These are phyloP conservation scores for Erpornis zantholeuca DNA, from an alignment of 2,113 vertebrate species.

Conservation along the genomic window DNA sequence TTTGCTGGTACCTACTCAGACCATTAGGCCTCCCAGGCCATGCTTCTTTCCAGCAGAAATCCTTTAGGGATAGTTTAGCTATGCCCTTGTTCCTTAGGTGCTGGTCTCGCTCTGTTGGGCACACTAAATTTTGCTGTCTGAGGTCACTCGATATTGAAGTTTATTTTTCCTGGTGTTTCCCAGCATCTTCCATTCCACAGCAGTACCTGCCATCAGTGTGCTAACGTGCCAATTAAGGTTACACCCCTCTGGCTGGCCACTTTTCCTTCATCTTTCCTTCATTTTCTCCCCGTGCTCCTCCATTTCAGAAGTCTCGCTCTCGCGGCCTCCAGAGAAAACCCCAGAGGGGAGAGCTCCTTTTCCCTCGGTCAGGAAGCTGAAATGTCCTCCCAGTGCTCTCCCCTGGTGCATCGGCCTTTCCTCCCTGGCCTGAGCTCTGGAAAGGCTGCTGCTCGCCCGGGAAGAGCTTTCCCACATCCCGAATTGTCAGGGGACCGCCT, in stretches of 20 bases:
- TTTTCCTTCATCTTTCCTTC: neutral
- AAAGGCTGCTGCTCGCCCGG: neutral
- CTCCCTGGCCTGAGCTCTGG: neutral
- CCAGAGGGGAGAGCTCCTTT: neutral
- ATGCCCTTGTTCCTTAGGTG: neutral
- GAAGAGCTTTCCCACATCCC: conserved; percentile 56
- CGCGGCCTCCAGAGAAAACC: neutral
- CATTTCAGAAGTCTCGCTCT: neutral
- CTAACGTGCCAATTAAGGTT: neutral
- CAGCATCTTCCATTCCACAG: neutral
- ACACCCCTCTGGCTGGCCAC: neutral
- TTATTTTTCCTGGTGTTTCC: neutral
- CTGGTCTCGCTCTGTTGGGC: neutral
- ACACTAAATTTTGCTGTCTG: neutral
- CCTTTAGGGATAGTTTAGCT: neutral
- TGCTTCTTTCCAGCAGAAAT: neutral
- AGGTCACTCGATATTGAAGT: neutral
- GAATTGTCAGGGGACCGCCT: neutral
- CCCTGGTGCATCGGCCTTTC: conserved; percentile 12
- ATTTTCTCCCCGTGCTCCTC: neutral
- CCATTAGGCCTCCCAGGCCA: neutral
- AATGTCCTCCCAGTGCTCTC: neutral
- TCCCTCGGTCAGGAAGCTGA: neutral
- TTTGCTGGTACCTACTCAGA: neutral
- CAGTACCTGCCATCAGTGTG: neutral